These are phyloP conservation scores for Pomacea maculata DNA, from an alignment of 1,140 invertebrate species.

Conservation along the genomic window DNA sequence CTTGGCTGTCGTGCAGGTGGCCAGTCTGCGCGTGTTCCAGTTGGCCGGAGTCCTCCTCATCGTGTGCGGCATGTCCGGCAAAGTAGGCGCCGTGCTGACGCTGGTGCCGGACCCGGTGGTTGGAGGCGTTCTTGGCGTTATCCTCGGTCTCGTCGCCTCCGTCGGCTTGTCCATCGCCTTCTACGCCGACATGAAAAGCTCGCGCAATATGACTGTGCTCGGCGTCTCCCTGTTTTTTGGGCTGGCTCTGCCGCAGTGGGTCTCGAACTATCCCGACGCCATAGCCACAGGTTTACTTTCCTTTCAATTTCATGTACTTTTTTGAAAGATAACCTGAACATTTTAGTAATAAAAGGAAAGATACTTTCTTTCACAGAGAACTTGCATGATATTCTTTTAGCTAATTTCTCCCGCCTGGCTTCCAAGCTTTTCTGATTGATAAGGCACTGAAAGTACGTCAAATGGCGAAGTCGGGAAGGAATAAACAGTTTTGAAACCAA, in stretches of 20 bases:
- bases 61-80: conserved; percentile 70
- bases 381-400: too few relatives aligned
- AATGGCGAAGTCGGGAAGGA: too few relatives aligned
- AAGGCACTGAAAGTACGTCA: too few relatives aligned
- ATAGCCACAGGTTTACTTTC: conserved; percentile 35
- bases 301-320: too few relatives aligned
- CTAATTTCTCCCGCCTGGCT: too few relatives aligned
- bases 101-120: conserved; percentile 86
- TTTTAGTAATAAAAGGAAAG: too few relatives aligned
- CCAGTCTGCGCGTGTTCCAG: conserved; percentile 66
- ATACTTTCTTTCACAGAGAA: too few relatives aligned
- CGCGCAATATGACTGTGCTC: conserved; percentile 84
- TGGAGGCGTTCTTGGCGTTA: conserved; percentile 85
- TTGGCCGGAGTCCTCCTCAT: conserved; percentile 72
- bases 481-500: too few relatives aligned
- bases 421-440: too few relatives aligned
- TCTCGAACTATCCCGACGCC: conserved; percentile 18
- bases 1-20: conserved; percentile 34
- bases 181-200: conserved; percentile 82
- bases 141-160: conserved; percentile 75
- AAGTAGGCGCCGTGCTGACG: conserved; percentile 84
- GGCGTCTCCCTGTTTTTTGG: conserved; percentile 81
- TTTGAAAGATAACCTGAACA: too few relatives aligned
- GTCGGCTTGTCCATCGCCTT: conserved; percentile 78
- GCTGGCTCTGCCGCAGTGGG: conserved; percentile 80